phyloP scores from a whole-genome alignment of 2,888 invertebrate genomes.

The Dryococelus australis region DNA sequence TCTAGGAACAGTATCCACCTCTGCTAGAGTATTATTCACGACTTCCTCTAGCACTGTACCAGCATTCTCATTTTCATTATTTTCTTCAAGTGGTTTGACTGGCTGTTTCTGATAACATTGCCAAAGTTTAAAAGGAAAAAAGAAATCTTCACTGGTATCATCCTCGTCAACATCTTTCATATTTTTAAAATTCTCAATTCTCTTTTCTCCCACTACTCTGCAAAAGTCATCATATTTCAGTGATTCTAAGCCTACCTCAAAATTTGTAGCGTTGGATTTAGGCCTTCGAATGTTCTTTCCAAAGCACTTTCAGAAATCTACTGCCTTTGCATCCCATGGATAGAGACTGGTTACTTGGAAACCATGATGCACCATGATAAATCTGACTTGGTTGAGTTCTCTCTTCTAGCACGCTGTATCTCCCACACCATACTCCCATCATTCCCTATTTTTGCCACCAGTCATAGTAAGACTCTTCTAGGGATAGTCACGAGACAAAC shows the following conservation, averaged over 20 bases:
- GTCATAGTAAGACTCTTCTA: too few species aligned
- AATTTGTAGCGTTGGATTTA: not conserved
- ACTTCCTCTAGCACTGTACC: not conserved
- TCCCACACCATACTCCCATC: too few species aligned
- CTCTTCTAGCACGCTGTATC: too few species aligned
- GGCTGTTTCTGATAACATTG: not conserved
- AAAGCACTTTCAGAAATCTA: not conserved
- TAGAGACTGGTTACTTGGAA: slow-evolving; percentile 51
- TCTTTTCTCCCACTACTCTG: not conserved
- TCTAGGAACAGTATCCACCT: not conserved
- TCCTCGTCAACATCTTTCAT: not conserved
- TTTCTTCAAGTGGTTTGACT: not conserved
- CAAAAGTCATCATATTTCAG: not conserved
- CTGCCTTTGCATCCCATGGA: not conserved
- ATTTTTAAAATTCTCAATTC: not conserved
- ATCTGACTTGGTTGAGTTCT: too few species aligned
- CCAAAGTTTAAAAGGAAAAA: not conserved
- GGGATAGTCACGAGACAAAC: too few species aligned
- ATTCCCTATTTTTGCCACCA: too few species aligned
- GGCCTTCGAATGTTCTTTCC: slow-evolving; percentile 7
- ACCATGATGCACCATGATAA: too few species aligned
- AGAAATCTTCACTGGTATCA: not conserved
- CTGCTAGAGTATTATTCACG: not conserved
- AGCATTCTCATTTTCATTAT: not conserved
- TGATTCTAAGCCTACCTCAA: not conserved